phyloP scores from a whole-genome alignment of 2,888 invertebrate species.

The Cheilosia pagana region DNA sequence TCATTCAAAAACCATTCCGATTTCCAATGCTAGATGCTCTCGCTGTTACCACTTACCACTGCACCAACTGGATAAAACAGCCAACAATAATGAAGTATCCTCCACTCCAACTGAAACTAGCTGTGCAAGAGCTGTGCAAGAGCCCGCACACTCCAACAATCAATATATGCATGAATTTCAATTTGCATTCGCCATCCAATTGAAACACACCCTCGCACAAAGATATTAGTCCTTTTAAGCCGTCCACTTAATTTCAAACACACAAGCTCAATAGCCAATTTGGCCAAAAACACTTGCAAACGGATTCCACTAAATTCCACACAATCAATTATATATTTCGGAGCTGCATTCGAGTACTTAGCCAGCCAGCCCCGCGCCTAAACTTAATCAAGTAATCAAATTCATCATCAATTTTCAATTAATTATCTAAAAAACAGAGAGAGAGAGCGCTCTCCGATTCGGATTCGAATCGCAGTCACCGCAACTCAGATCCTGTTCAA shows the following conservation, averaged over 20 bases:
- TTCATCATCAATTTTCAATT: constrained; percentile 62
- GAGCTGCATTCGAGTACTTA: constrained; percentile 46
- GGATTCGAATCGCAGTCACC: constrained; percentile 44
- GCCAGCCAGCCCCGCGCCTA: constrained; percentile 8
- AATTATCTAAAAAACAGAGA: constrained; percentile 47
- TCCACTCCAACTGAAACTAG: background rate
- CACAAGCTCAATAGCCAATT: constrained; percentile 21
- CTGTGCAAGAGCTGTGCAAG: constrained; percentile 4
- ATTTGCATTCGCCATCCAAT: constrained; percentile 28
- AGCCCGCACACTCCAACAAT: constrained; percentile 9
- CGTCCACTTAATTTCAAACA: constrained; percentile 49
- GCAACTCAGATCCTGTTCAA: constrained; percentile 60
- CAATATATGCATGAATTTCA: background rate
- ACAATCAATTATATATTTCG: constrained; percentile 63
- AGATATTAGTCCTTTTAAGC: constrained; percentile 45
- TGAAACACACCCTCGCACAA: constrained; percentile 27
- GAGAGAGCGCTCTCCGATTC: background rate
- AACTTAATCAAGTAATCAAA: constrained; percentile 70
- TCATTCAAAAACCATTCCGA: no score
- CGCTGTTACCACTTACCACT: background rate
- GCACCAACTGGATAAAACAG: background rate
- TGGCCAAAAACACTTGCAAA: constrained; percentile 47
- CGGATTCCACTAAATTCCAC: constrained; percentile 51
- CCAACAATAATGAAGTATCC: background rate
- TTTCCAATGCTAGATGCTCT: background rate